Conservation (phyloP, 1,140 invertebrate species). For the Apis mellifera region Amel_HAv3.1 CM009939.2:9868501-9869000, state of each 20-base stretch:
- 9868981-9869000: not conserved
- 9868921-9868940: not conserved
- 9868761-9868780: slow-evolving; percentile 46
- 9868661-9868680: slow-evolving; percentile 21
- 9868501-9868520: not conserved
- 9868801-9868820: no score
- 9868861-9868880: slow-evolving; percentile 2
- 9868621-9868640: slow-evolving; percentile 75
- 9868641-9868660: slow-evolving; percentile 68
- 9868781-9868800: slow-evolving; percentile 47
- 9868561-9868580: slow-evolving; percentile 71
- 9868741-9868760: slow-evolving; percentile 22
- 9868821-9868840: no score
- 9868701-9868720: slow-evolving; percentile 18
- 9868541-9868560: slow-evolving; percentile 20
- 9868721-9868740: slow-evolving; percentile 6
- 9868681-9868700: not conserved
- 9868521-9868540: slow-evolving; percentile 29
- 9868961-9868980: not conserved
- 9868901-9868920: not conserved
- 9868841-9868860: not conserved
- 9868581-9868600: slow-evolving; percentile 73
- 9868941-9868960: not conserved
- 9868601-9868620: slow-evolving; percentile 76
- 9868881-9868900: not conserved